Evolutionary conservation across 2,888 invertebrate species (phyloP), one percentile per base, ranked within the genome.

Genomic region (Chrysina gloriosa): DNA sequence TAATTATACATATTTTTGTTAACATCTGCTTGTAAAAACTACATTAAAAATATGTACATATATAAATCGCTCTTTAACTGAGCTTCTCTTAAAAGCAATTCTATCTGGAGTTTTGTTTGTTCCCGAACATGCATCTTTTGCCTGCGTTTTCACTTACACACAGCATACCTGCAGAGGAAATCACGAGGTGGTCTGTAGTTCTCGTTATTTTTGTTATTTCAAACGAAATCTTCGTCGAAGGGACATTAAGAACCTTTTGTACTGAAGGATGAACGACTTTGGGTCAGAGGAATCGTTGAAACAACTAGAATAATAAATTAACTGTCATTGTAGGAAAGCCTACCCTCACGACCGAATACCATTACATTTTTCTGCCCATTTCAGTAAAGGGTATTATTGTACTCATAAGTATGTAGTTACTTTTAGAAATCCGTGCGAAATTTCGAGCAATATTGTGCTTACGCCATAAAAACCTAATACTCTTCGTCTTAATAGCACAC

Each of bases 261-360:
- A 58, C 39, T 42, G 58, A 39, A 21, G 34, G 39, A 52, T 58
- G 27, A 42, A 42, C 42, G 42, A 39, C 39, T 42, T 39, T 16
- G 39, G 58, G 58, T 58, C 42, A 58, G 27, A 50, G 27, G 39
- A 58, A 19, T 27, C 36, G 48, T 50, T 50, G 64, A 50, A 50
- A 64, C 64, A 64, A 64, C 50, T 64, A 64, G 48, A 64, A 64
- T 50, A 64, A 64, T 64, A 64, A 64, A 64, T 64, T 48, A 50
- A 48, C 64, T 64, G 64, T 64, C 64, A 50, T 50, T 64, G 64
- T 47, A 50, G 23, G 25, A 58, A 42, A 42, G 27, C 39, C 39
- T 14, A 25, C 39, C 9, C 25, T 39, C 42, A 58, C 42, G 27
- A 23, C 39, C 25, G 58, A 56, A 58, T 27, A 42, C 42, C 39